Conservation (phyloP, 2,797 vertebrate genomes). For the Crenichthys baileyi region DNA sequence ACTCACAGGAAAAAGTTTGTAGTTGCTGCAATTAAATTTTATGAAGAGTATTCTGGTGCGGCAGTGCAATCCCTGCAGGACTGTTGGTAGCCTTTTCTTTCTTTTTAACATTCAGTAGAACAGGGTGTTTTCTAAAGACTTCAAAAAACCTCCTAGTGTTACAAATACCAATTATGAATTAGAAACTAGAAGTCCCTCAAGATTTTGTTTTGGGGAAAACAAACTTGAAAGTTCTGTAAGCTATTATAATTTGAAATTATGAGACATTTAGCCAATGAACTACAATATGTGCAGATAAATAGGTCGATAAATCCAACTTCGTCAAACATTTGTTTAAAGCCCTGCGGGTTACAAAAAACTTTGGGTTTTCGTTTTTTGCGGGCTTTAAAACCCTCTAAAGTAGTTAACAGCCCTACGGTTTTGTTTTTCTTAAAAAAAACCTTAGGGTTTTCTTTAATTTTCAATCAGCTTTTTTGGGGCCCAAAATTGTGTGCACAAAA, state of each 20-base stretch:
- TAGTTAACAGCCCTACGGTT: no score
- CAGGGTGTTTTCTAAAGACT: constrained; percentile 75
- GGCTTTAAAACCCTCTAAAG: no score
- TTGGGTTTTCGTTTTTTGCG: no score
- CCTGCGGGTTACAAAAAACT: constrained; percentile 4
- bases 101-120: constrained; percentile 54
- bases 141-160: constrained; percentile 76
- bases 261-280: constrained; percentile 19
- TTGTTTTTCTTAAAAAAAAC: no score
- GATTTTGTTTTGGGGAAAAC: constrained; percentile 43
- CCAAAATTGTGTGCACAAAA: no score
- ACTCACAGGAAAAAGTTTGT: constrained; percentile 79
- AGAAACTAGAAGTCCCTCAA: constrained; percentile 68
- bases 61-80: constrained; percentile 67
- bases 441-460: no score
- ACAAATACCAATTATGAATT: constrained; percentile 81
- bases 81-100: constrained; percentile 57
- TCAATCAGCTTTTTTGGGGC: no score
- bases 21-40: constrained; percentile 84
- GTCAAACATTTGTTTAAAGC: not conserved
- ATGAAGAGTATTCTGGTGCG: constrained; percentile 75
- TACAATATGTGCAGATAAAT: constrained; percentile 7
- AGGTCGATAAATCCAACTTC: constrained; percentile 13
- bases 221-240: constrained; percentile 28
- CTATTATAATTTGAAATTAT: constrained; percentile 37